Evolutionary conservation across 1,140 invertebrate species (phyloP).

Genomic region (Metaphire vulgaris): DNA sequence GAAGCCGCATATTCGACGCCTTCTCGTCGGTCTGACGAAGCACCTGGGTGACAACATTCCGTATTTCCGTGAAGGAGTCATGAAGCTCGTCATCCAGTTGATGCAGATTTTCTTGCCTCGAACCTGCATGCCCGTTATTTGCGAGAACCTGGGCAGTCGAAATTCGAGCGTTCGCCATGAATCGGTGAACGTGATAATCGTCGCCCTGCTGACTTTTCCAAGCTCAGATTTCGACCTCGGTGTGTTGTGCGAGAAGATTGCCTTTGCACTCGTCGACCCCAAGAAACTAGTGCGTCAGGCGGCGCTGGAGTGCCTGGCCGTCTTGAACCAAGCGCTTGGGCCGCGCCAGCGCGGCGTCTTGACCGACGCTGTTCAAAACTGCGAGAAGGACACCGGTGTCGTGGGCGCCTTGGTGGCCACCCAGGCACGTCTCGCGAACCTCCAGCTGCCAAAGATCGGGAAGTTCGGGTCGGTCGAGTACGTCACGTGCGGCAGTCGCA

Average conservation of each 20-base stretch:
- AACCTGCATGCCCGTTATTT: conserved; percentile 59
- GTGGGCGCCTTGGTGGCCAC: conserved; percentile 53
- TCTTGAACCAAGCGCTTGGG: conserved; percentile 67
- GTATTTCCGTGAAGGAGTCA: conserved; percentile 51
- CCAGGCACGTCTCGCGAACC: conserved; percentile 59
- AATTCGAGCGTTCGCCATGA: conserved; percentile 70
- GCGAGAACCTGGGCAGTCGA: conserved; percentile 58
- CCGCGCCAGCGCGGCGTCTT: conserved; percentile 50
- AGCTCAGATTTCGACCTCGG: conserved; percentile 70
- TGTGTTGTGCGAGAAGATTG: conserved; percentile 57
- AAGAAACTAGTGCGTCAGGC: conserved; percentile 69
- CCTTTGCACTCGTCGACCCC: conserved; percentile 61
- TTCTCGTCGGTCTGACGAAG: conserved; percentile 55
- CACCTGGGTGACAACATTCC: conserved; percentile 58
- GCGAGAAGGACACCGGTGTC: conserved; percentile 43
- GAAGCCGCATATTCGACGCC: conserved; percentile 46
- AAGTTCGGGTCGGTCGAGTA: conserved; percentile 71
- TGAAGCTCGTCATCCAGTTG: conserved; percentile 59
- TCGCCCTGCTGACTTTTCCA: conserved; percentile 69
- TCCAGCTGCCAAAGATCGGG: conserved; percentile 61
- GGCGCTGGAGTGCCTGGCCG: conserved; percentile 69
- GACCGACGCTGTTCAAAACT: conserved; percentile 51
- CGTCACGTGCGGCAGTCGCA: conserved; percentile 50
- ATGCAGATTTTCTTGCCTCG: conserved; percentile 61
- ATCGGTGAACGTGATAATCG: conserved; percentile 68